phyloP scores from a whole-genome alignment of 2,797 vertebrate species.

The Cephalopachus bancanus region DNA sequence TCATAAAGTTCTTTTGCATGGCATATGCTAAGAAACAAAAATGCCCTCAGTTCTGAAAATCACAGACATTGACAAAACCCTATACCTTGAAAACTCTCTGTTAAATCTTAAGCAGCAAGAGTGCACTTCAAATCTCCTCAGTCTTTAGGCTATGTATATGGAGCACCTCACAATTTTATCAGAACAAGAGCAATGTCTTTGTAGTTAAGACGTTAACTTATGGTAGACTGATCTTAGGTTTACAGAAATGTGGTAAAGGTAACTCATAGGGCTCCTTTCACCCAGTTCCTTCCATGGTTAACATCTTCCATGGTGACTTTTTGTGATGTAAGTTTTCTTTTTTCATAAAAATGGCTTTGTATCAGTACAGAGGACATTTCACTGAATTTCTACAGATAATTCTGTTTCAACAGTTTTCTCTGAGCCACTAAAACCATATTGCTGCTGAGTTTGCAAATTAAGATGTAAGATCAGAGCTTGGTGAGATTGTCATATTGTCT shows the following conservation, averaged over 20 bases:
- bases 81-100: not conserved
- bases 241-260: not conserved
- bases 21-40: slow-evolving; percentile 40
- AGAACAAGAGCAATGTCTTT: slow-evolving; percentile 19
- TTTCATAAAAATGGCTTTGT: slow-evolving; percentile 32
- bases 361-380: slow-evolving; percentile 69
- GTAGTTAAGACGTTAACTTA: not conserved
- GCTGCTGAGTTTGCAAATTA: slow-evolving; percentile 91
- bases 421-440: slow-evolving; percentile 80
- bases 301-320: not conserved
- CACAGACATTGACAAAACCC: slow-evolving; percentile 19
- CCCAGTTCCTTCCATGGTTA: not conserved
- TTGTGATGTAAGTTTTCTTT: slow-evolving; percentile 33
- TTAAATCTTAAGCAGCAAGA: slow-evolving; percentile 48
- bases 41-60: not conserved
- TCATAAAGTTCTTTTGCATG: not conserved
- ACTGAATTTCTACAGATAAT: slow-evolving; percentile 66
- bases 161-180: slow-evolving; percentile 39
- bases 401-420: slow-evolving; percentile 83
- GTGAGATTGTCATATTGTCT: slow-evolving; percentile 93
- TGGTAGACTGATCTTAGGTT: slow-evolving; percentile 4
- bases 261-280: not conserved
- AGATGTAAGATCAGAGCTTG: slow-evolving; percentile 92
- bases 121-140: not conserved
- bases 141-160: slow-evolving; percentile 6